A percentile compares a stretch with the other conserved stretches of the same genome.
phyloP scores from a whole-genome alignment of 92 coral and sea anemone genomes.

The Palythoa grandis region DNA sequence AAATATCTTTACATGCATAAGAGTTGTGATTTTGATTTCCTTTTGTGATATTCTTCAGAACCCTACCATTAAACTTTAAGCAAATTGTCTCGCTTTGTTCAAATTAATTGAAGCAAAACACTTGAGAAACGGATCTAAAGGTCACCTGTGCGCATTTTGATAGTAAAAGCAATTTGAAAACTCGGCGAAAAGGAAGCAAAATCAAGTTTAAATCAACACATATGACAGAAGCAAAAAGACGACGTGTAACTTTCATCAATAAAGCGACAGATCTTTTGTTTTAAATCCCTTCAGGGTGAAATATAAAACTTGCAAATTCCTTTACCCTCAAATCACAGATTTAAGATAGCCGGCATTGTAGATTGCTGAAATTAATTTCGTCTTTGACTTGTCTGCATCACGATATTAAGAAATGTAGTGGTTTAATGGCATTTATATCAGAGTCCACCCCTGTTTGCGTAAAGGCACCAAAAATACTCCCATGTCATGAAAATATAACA shows the following conservation, averaged over 20 bases:
- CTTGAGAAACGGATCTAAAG: not conserved
- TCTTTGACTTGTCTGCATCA: not conserved
- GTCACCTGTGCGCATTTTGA: too few species aligned
- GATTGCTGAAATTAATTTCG: not conserved
- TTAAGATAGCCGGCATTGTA: not conserved
- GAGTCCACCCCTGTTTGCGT: slow-evolving; percentile 15
- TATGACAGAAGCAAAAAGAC: slow-evolving; percentile 17
- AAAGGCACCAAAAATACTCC: slow-evolving; percentile 22
- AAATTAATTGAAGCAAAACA: not conserved
- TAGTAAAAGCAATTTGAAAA: slow-evolving; percentile 1
- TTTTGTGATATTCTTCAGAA: not conserved
- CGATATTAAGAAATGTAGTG: slow-evolving; percentile 17
- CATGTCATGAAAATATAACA: slow-evolving; percentile 30
- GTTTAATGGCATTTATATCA: not conserved
- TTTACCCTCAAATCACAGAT: not conserved
- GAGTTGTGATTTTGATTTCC: not conserved
- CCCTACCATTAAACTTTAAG: not conserved
- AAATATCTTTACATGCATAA: not conserved
- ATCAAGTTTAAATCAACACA: slow-evolving; percentile 20
- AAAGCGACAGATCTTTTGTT: slow-evolving; percentile 5
- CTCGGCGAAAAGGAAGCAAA: not conserved
- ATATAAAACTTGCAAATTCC: slow-evolving; percentile 22
- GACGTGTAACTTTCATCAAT: not conserved
- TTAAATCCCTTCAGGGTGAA: slow-evolving; percentile 2
- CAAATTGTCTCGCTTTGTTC: not conserved